Conservation (phyloP, 1,140 invertebrate species). For the Eurosta solidaginis region DNA sequence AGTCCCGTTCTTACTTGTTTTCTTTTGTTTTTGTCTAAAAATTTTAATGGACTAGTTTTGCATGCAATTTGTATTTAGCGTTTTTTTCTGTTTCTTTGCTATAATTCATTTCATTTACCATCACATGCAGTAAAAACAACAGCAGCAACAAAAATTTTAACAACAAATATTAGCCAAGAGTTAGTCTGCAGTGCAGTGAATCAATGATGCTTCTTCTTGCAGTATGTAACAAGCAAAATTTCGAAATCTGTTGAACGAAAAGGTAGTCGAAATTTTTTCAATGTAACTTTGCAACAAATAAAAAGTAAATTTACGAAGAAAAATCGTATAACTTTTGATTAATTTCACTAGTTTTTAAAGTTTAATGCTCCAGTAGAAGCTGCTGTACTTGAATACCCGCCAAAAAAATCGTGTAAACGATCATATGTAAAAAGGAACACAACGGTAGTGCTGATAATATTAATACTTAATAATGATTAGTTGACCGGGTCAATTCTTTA, state of each 20-base stretch:
- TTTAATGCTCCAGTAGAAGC: background rate
- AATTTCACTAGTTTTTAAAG: background rate
- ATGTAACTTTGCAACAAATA: background rate
- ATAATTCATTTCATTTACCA: no score
- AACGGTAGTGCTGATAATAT: no score
- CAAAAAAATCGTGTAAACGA: no score
- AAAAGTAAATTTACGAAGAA: background rate
- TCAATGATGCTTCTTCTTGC: no score
- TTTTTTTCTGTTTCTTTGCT: background rate
- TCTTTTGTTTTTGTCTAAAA: background rate
- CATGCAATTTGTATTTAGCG: conserved; percentile 7
- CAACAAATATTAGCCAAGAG: background rate
- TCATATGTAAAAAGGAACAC: no score
- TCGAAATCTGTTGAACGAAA: background rate
- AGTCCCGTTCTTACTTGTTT: no score
- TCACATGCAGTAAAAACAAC: background rate
- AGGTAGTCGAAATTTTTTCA: background rate
- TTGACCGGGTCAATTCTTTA: no score
- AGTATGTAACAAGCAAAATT: background rate
- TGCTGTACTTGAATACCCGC: no score
- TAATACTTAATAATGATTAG: no score
- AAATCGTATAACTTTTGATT: background rate
- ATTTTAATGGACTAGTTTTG: conserved; percentile 4
- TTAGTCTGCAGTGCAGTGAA: background rate
- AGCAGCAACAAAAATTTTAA: no score